These are phyloP conservation scores for Drosophila bocki DNA, from an alignment of 1,140 invertebrate species.

Conservation along the genomic window DNA sequence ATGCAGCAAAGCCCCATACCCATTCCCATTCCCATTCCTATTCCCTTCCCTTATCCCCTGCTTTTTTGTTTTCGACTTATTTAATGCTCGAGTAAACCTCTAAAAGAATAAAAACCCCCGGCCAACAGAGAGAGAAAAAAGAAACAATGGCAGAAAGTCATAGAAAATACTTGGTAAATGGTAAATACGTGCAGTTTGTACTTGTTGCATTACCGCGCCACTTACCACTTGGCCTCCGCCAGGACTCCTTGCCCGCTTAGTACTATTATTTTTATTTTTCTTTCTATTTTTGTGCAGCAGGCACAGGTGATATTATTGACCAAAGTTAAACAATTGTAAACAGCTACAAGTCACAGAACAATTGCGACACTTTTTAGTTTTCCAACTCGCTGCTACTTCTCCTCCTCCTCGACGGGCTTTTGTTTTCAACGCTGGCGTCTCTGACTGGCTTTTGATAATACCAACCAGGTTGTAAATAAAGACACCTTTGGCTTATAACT, in stretches of 20 bases:
- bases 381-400: conserved; percentile 29
- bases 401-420: neutral
- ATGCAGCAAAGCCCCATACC: neutral
- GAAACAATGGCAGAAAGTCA: conserved; percentile 69
- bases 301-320: conserved; percentile 77
- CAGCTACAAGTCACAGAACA: conserved; percentile 64
- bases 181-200: conserved; percentile 73
- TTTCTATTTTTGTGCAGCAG: conserved; percentile 10
- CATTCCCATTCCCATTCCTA: conserved; percentile 1
- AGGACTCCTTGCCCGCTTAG: conserved; percentile 18
- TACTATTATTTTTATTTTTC: conserved; percentile 12
- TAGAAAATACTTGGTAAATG: conserved; percentile 76
- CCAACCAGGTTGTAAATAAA: conserved; percentile 17
- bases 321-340: conserved; percentile 77
- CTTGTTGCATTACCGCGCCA: conserved; percentile 62
- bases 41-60: neutral
- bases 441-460: conserved; percentile 9
- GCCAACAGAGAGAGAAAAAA: conserved; percentile 6
- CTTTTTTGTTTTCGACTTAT: conserved; percentile 63
- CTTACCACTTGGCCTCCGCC: conserved; percentile 31
- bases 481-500: conserved; percentile 16
- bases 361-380: conserved; percentile 72
- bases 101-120: conserved; percentile 44
- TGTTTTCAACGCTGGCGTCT: conserved; percentile 4
- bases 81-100: conserved; percentile 79